phyloP scores from a whole-genome alignment of 2,888 invertebrate species.

The Drosophila dives region DNA sequence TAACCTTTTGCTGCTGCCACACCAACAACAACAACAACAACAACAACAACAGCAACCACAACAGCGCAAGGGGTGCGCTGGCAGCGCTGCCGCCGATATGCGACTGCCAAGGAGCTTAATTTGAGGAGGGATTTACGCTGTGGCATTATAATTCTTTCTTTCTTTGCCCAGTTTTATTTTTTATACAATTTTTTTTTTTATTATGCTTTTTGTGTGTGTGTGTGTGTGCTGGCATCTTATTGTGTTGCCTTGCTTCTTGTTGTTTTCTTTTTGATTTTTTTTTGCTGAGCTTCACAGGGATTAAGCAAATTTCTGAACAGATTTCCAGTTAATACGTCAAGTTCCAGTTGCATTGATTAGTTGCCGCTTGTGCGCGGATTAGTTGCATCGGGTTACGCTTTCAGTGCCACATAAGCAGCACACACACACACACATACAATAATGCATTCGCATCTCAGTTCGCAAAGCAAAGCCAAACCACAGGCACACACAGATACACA shows the following conservation, averaged over 20 bases:
- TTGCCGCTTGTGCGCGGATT: slow-evolving; percentile 45
- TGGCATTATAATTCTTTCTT: slow-evolving; percentile 75
- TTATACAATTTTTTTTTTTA: slow-evolving; percentile 20
- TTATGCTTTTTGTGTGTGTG: slow-evolving; percentile 12
- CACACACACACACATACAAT: not conserved
- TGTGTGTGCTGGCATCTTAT: slow-evolving; percentile 48
- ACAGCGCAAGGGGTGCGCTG: slow-evolving; percentile 52
- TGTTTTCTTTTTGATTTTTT: slow-evolving; percentile 28
- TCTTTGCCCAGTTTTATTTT: slow-evolving; percentile 24
- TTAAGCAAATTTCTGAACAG: slow-evolving; percentile 79
- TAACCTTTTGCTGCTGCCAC: slow-evolving; percentile 61
- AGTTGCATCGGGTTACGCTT: slow-evolving; percentile 57
- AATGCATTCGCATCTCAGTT: slow-evolving; percentile 35
- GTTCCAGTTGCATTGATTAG: slow-evolving; percentile 49
- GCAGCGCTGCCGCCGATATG: slow-evolving; percentile 53
- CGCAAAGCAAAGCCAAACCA: slow-evolving; percentile 68
- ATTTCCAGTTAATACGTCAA: slow-evolving; percentile 58
- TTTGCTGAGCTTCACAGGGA: slow-evolving; percentile 66
- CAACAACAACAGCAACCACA: slow-evolving; percentile 37
- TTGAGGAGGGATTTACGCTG: slow-evolving; percentile 81
- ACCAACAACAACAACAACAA: slow-evolving; percentile 21
- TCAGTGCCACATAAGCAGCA: slow-evolving; percentile 10
- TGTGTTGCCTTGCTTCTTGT: slow-evolving; percentile 40
- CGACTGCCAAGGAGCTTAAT: slow-evolving; percentile 81
- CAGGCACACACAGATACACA: slow-evolving; percentile 32